Conservation (phyloP, 2,888 invertebrate species). For the Limnephilus lunatus region DNA sequence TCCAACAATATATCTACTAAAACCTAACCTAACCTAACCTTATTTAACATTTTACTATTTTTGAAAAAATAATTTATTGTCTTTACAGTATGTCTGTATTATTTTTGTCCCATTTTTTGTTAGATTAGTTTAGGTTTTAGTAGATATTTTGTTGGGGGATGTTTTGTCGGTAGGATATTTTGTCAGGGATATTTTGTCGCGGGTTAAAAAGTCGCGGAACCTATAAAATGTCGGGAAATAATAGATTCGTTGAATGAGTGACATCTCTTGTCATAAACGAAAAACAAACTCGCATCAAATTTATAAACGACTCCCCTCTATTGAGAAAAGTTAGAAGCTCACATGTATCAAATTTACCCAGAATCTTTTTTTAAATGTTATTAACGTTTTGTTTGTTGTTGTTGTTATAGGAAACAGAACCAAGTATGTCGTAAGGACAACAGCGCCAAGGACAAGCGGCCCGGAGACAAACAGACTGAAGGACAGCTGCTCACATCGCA, state of each 20-base stretch:
- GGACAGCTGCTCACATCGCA: conserved; percentile 18
- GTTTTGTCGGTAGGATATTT: too few species aligned
- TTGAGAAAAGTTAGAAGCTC: background rate
- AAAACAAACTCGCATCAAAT: too few species aligned
- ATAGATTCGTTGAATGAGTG: background rate
- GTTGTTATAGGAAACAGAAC: conserved; percentile 48
- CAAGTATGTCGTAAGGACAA: conserved; percentile 61
- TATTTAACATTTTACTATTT: too few species aligned
- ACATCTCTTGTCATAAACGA: background rate
- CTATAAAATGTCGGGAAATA: background rate
- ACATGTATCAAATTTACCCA: background rate
- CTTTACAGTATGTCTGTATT: too few species aligned
- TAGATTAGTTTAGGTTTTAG: too few species aligned
- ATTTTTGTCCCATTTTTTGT: too few species aligned
- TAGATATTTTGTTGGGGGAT: too few species aligned
- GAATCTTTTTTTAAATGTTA: background rate
- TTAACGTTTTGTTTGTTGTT: background rate
- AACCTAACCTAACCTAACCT: too few species aligned
- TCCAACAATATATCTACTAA: too few species aligned
- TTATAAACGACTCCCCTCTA: background rate
- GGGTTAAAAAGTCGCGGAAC: too few species aligned
- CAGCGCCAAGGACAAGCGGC: conserved; percentile 38
- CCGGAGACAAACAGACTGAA: conserved; percentile 24
- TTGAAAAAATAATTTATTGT: too few species aligned
- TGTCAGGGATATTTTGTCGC: too few species aligned